A percentile compares a stretch with the other conserved stretches of the same genome.
Conservation (phyloP, 2,888 invertebrate species). For the Ommatoiulus sabulosus region DNA sequence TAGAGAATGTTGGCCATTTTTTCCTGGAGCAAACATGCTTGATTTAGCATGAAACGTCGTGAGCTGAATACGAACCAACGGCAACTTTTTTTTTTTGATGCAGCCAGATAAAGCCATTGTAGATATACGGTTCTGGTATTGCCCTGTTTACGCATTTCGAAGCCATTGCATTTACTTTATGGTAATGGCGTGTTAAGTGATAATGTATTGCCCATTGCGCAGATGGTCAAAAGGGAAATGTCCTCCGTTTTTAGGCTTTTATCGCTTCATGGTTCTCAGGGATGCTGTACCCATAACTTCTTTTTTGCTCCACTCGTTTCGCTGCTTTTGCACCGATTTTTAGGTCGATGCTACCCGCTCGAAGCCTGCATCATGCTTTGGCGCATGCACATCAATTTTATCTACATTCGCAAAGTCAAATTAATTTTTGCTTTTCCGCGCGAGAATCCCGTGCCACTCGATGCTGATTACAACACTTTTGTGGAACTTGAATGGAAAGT, state of each 20-base stretch:
- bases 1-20: no score
- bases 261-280: background rate
- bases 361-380: background rate
- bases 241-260: background rate
- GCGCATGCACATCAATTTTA: background rate
- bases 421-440: background rate
- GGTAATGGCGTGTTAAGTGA: background rate
- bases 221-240: background rate
- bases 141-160: background rate
- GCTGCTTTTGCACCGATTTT: background rate
- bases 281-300: conserved; percentile 3
- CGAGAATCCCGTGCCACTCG: background rate
- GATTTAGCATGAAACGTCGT: no score
- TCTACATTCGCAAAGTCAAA: background rate
- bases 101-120: background rate
- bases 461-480: background rate
- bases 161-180: conserved; percentile 6
- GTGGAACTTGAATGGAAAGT: background rate
- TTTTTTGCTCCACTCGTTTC: background rate
- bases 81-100: no score
- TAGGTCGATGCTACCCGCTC: background rate
- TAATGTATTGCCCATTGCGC: background rate
- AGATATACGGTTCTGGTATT: background rate
- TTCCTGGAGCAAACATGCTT: no score
- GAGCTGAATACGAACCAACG: no score